A percentile compares a stretch with the other conserved stretches of the same genome.
Conservation (phyloP, 2,113 vertebrate species). For the Saimiri boliviensis region DNA sequence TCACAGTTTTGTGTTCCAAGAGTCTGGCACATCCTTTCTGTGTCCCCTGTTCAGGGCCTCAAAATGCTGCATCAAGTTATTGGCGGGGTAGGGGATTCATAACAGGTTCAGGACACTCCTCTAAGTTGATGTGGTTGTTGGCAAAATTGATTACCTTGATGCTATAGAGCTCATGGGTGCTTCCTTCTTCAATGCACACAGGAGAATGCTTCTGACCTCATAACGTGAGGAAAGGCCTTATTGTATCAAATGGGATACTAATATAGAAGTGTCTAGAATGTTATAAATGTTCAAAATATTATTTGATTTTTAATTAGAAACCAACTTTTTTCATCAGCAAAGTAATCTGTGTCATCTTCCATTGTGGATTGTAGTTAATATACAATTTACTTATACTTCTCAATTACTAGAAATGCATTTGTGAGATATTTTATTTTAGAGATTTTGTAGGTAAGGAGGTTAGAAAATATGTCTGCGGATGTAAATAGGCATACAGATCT, state of each 20-base stretch:
- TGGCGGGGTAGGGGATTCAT: not conserved
- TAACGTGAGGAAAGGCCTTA: not conserved
- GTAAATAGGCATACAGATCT: not conserved
- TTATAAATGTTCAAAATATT: not conserved
- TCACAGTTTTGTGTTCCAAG: not conserved
- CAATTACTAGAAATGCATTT: not conserved
- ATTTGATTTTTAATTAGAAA: not conserved
- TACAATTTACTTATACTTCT: not conserved
- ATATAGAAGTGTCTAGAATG: not conserved
- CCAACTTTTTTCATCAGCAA: not conserved
- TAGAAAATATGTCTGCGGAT: not conserved
- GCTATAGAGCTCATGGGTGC: fast-evolving
- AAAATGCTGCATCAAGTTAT: not conserved
- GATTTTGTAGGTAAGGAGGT: not conserved
- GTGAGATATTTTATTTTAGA: not conserved
- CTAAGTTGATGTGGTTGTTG: not conserved
- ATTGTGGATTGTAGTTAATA: not conserved
- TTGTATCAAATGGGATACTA: not conserved
- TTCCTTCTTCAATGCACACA: not conserved
- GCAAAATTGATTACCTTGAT: not conserved
- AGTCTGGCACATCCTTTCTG: not conserved
- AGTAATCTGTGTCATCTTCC: not conserved
- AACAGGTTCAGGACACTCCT: not conserved
- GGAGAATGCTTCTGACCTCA: not conserved
- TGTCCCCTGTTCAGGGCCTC: not conserved